Base-by-base conservation (phyloP, 2,888 invertebrate species). In the Drosophila dives region DNA sequence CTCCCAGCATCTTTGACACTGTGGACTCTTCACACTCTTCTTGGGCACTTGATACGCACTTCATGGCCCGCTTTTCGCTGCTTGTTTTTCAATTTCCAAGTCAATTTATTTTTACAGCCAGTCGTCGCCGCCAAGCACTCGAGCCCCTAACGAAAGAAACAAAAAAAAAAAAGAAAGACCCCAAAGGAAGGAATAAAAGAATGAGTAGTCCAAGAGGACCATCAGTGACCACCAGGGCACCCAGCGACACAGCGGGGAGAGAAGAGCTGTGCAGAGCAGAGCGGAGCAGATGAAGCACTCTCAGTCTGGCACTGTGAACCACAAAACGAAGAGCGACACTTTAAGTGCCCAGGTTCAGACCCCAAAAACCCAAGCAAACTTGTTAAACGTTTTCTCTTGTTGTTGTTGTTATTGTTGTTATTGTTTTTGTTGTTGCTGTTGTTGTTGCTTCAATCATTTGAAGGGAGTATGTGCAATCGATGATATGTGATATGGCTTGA, bases 61-160 rank as follows among this genome's bases (percentile, higher is more conserved):
- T 81, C 75, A 66, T 58, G 66, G 65, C 53, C 58, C 79, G 76
- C 59, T 81, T 71, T 82, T 86, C 69, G 75, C 64, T 64, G 69
- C 58, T 73, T 61, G 55, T 74, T 85, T 84, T 89, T 87, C 90
- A 89, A 89, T 89, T 89, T 89, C 86, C 87, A 89, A 89, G 84
- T 89, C 90, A 89, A 86, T 86, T 86, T 86, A 88, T 88, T 86
- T 86, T 89, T 83, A 86, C 88, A 86, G 77, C 80, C 75, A 72
- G 77, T 64, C 73, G 65, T 71, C 72, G 72, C 42, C 66, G 38
- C 15, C 45, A 8, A 45, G 80, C 69, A 78, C 80, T 81, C 56
- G 72, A 83, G 64, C 53, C 65, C 38, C 38, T 12, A 54, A 11
- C 17, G 34, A 38, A n/a, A 55, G 8, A 11, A 1, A n/a, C 11